Percentiles rank a stretch among this genome's conserved stretches.
Conservation (phyloP, 2,113 vertebrate genomes). For the Ailuropoda melanoleuca region DNA sequence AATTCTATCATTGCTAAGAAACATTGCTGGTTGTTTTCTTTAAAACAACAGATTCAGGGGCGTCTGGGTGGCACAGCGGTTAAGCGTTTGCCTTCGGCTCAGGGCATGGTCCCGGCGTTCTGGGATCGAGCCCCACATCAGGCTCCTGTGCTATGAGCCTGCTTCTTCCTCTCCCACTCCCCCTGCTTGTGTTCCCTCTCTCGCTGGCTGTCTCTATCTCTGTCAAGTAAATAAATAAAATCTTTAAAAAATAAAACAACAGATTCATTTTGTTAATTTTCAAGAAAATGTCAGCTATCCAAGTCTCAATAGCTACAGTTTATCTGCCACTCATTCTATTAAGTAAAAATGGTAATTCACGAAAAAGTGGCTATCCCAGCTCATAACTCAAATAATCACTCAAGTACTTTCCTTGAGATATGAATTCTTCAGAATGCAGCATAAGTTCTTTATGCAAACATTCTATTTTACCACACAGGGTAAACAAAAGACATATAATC, state of each 20-base stretch:
- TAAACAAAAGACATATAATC: neutral
- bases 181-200: no score
- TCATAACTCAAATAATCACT: neutral
- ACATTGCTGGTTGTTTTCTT: neutral
- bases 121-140: no score
- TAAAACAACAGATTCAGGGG: conserved; percentile 14
- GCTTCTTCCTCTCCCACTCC: no score
- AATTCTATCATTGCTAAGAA: neutral
- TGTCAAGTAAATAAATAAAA: no score
- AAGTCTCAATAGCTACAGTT: neutral
- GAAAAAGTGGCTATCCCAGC: neutral
- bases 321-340: neutral
- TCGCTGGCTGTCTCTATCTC: no score
- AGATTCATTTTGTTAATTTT: conserved; percentile 34
- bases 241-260: no score
- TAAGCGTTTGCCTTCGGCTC: no score
- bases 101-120: no score
- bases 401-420: neutral
- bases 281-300: neutral
- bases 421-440: neutral
- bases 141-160: no score
- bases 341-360: conserved; percentile 6
- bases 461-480: neutral
- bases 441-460: neutral
- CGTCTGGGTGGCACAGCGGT: no score